Conservation (phyloP, 1,140 invertebrate species). For the Drosophila ficusphila region DNA sequence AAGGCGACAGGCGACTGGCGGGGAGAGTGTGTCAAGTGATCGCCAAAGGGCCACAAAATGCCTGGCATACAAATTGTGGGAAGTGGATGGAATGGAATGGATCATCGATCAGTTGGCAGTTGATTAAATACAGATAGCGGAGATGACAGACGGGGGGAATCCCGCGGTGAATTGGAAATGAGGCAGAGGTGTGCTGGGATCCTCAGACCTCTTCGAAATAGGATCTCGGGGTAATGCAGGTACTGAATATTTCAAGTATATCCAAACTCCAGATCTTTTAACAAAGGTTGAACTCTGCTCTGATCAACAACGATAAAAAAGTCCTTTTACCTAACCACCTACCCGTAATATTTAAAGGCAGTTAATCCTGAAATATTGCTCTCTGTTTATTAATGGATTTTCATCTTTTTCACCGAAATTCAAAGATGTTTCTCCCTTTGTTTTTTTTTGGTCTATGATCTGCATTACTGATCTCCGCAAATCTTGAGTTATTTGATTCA, state of each 20-base stretch:
- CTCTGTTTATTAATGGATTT: background rate
- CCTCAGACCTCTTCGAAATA: background rate
- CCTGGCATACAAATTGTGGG: conserved; percentile 10
- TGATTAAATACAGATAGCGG: conserved; percentile 22
- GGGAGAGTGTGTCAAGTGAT: conserved; percentile 56
- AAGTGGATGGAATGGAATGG: conserved; percentile 5
- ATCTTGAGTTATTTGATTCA: conserved; percentile 15
- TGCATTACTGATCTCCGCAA: conserved; percentile 5
- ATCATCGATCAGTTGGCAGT: conserved; percentile 38
- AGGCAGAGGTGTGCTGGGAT: background rate
- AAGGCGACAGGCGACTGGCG: conserved; percentile 3
- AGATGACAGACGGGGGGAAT: background rate
- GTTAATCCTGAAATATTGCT: background rate
- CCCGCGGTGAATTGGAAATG: background rate
- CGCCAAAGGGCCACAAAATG: conserved; percentile 35
- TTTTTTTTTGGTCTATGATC: conserved; percentile 8
- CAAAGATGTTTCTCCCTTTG: too few species aligned
- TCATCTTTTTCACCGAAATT: too few species aligned
- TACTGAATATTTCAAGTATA: background rate
- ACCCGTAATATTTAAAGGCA: background rate
- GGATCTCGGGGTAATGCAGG: background rate
- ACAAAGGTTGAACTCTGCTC: background rate
- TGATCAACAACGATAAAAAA: background rate
- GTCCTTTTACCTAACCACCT: background rate
- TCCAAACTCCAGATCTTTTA: background rate